phyloP scores from a whole-genome alignment of 2,888 invertebrate genomes.

The Chymomyza amoena region DNA sequence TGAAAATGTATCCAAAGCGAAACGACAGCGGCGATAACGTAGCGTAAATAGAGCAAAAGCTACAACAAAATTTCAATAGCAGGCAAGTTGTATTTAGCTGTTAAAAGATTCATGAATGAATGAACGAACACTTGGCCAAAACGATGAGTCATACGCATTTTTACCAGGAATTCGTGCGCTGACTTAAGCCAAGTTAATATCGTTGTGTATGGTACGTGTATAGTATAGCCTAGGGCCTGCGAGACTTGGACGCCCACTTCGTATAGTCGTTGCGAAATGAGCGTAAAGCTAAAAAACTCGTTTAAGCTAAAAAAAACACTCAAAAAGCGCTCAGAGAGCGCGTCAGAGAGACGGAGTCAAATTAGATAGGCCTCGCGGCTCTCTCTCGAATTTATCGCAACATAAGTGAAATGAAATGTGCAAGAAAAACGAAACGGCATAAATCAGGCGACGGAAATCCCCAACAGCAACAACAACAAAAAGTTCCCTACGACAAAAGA shows the following conservation, averaged over 20 bases:
- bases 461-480: constrained; percentile 40
- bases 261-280: neutral
- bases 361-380: neutral
- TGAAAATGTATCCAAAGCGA: constrained; percentile 12
- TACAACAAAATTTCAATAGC: neutral
- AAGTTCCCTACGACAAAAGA: neutral
- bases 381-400: neutral
- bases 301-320: neutral
- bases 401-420: constrained; percentile 2
- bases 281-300: neutral
- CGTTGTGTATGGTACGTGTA: neutral
- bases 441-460: constrained; percentile 51
- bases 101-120: constrained; percentile 49
- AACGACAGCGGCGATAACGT: constrained; percentile 19
- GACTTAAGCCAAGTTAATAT: constrained; percentile 45
- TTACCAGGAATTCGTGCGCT: constrained; percentile 64
- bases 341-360: neutral
- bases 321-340: constrained; percentile 5
- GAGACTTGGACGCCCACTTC: constrained; percentile 23
- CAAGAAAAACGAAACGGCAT: constrained; percentile 7
- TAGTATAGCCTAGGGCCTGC: neutral
- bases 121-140: constrained; percentile 40
- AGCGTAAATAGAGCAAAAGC: neutral
- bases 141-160: constrained; percentile 63
- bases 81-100: neutral